Evolutionary conservation across 2,797 vertebrate species (phyloP).

Genomic region (Smutsia temminckii): DNA sequence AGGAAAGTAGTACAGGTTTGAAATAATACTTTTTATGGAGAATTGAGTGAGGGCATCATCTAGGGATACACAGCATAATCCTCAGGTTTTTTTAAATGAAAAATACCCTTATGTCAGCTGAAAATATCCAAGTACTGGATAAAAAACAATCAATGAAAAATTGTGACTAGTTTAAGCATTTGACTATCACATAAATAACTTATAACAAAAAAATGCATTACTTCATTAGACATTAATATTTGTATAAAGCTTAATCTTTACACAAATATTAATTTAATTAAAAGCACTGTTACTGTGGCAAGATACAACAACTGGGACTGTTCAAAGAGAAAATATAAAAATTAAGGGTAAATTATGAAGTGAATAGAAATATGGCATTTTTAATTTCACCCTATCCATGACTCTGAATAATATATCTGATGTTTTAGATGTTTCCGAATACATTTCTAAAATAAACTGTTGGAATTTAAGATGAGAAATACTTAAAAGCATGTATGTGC

Average conservation of each 20-base stretch:
- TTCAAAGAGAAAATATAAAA: background rate
- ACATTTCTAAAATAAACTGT: slow-evolving; percentile 10
- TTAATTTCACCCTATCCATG: background rate
- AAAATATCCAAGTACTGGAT: background rate
- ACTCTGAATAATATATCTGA: background rate
- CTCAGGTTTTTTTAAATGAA: background rate
- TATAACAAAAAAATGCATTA: background rate
- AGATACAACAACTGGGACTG: background rate
- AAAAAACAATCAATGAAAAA: background rate
- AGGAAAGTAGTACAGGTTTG: background rate
- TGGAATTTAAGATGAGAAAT: background rate
- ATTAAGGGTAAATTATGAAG: background rate
- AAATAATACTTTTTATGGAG: background rate
- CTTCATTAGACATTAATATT: background rate
- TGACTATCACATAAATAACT: background rate
- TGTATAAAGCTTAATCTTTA: background rate
- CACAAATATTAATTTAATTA: background rate
- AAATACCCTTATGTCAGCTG: background rate
- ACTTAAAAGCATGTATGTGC: background rate
- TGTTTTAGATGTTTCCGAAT: background rate
- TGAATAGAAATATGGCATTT: background rate
- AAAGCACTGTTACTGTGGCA: background rate
- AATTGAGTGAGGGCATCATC: background rate
- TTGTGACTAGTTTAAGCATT: background rate
- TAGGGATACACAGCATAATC: background rate